These are phyloP conservation scores for Papilio demoleus DNA, from an alignment of 2,888 invertebrate species.

Conservation along the genomic window DNA sequence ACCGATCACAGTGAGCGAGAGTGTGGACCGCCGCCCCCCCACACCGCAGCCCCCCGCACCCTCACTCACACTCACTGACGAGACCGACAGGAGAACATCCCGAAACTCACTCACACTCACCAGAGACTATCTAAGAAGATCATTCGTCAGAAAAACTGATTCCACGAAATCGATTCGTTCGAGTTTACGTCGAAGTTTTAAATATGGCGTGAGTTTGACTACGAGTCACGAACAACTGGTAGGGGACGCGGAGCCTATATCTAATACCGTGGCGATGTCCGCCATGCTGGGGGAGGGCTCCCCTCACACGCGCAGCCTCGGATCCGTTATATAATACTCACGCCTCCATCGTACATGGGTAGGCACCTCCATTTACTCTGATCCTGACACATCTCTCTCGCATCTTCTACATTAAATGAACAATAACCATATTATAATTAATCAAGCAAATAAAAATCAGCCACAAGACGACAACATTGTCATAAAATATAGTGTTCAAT, in stretches of 20 bases:
- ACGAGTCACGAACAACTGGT: constrained; percentile 85
- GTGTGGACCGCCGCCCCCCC: constrained; percentile 61
- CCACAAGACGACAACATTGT: too few species aligned
- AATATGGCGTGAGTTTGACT: constrained; percentile 70
- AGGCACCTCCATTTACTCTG: too few species aligned
- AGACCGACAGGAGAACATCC: constrained; percentile 55
- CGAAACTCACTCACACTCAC: constrained; percentile 68
- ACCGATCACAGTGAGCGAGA: constrained; percentile 75
- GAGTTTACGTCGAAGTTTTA: constrained; percentile 72
- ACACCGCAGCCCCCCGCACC: constrained; percentile 59
- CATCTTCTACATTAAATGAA: too few species aligned
- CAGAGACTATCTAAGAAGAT: constrained; percentile 67
- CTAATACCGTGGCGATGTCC: constrained; percentile 78
- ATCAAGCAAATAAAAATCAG: too few species aligned
- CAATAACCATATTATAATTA: too few species aligned
- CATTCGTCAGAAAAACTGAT: constrained; percentile 73
- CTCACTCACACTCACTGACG: constrained; percentile 65
- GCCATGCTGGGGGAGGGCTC: constrained; percentile 64
- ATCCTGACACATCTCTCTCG: too few species aligned
- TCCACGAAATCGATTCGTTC: constrained; percentile 74
- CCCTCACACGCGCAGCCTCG: constrained; percentile 61
- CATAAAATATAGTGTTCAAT: too few species aligned
- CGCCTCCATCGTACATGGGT: too few species aligned
- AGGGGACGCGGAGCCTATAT: constrained; percentile 85
- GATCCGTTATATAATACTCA: constrained; percentile 75